Percentiles rank a stretch among this genome's conserved stretches.
Conservation (phyloP, 2,797 vertebrate species). For the Melanotaenia maccullochi region DNA sequence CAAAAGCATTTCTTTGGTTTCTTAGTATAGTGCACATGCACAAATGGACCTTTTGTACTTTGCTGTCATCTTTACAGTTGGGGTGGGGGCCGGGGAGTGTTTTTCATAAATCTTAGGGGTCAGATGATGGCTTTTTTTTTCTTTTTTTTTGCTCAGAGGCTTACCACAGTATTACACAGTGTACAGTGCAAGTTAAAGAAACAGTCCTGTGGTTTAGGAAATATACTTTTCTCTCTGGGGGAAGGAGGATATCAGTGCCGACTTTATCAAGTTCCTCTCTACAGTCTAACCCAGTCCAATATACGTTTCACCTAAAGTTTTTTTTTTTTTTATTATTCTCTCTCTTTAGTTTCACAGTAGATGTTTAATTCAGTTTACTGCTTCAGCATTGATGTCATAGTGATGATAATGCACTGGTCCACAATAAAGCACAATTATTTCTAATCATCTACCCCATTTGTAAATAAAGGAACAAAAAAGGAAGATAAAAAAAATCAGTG, state of each 20-base stretch:
- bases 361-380: background rate
- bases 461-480: background rate
- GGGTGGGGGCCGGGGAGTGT: background rate
- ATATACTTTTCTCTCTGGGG: background rate
- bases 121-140: background rate
- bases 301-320: background rate
- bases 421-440: background rate
- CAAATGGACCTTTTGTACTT: slow-evolving; percentile 10
- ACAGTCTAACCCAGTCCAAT: background rate
- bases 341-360: background rate
- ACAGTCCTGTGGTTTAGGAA: slow-evolving; percentile 14
- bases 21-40: slow-evolving; percentile 31
- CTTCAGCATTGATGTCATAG: too few relatives aligned
- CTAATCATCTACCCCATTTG: background rate
- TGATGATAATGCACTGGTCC: too few relatives aligned
- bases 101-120: slow-evolving; percentile 11
- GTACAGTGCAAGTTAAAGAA: slow-evolving; percentile 2
- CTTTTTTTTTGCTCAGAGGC: slow-evolving; percentile 12
- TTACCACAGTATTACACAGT: slow-evolving; percentile 8
- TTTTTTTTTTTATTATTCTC: background rate
- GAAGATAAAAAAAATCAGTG: background rate
- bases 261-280: slow-evolving; percentile 2
- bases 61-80: background rate
- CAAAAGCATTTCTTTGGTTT: slow-evolving; percentile 38
- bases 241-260: background rate